Conservation (phyloP, 1,140 invertebrate genomes). For the Dendroctonus valens region DNA sequence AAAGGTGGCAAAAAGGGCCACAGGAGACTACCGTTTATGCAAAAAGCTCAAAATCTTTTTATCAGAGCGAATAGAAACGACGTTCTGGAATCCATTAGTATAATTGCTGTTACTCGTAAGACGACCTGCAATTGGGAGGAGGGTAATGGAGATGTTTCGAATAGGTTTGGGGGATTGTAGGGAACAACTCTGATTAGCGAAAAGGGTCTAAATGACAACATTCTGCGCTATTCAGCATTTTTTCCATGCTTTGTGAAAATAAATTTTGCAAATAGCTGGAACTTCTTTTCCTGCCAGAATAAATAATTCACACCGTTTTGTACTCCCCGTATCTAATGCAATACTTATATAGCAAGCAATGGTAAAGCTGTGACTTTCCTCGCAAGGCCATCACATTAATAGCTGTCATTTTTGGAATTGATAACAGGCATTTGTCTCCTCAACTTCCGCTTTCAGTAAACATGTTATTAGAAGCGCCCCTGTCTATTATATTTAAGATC, state of each 20-base stretch:
- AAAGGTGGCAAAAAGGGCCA: conserved; percentile 13
- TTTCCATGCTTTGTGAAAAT: no score
- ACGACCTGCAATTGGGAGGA: conserved; percentile 8
- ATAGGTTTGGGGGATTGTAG: neutral
- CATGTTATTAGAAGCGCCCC: neutral
- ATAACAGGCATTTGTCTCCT: neutral
- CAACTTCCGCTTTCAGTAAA: neutral
- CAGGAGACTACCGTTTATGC: conserved; percentile 11
- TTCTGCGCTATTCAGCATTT: neutral
- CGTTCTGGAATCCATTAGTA: conserved; percentile 10
- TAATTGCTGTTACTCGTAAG: conserved; percentile 12
- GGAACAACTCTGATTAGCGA: no score
- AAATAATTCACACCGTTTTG: no score
- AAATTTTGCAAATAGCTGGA: neutral
- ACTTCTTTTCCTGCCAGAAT: no score
- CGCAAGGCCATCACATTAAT: neutral
- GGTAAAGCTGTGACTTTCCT: no score
- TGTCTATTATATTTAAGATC: conserved; percentile 1
- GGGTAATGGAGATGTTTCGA: conserved; percentile 1
- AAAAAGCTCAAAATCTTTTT: conserved; percentile 13
- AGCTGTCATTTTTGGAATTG: neutral
- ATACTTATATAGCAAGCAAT: no score
- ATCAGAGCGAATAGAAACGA: conserved; percentile 7
- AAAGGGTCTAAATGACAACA: no score
- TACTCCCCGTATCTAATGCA: no score